phyloP scores from a whole-genome alignment of 2,797 vertebrate genomes.

The Anguilla marmorata region DNA sequence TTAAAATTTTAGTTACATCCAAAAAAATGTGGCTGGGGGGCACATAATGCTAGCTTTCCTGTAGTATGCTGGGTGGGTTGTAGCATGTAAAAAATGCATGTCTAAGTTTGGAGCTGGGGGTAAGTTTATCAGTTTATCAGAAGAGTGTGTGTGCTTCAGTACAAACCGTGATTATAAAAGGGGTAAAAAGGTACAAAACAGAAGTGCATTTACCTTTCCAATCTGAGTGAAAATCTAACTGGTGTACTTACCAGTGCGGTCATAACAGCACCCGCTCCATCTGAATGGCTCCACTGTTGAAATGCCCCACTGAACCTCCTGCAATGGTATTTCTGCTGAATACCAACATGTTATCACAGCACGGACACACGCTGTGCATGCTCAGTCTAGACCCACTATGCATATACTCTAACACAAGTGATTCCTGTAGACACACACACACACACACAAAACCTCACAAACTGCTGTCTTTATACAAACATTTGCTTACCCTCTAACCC shows the following conservation, averaged over 20 bases:
- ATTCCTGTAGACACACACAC: neutral
- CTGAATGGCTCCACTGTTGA: neutral
- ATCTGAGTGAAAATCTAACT: neutral
- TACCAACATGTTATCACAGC: neutral
- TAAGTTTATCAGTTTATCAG: neutral
- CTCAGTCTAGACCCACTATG: neutral
- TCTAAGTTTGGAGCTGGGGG: neutral
- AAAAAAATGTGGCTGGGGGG: neutral
- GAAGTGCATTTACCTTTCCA: neutral
- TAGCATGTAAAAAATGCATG: too few species aligned
- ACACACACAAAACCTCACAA: neutral
- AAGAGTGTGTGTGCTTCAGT: neutral
- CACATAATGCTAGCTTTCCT: neutral
- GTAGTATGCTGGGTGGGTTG: too few species aligned
- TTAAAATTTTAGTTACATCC: neutral
- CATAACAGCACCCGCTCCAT: neutral
- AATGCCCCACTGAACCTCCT: constrained; percentile 67
- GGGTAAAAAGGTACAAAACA: neutral
- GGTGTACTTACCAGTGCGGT: constrained; percentile 9
- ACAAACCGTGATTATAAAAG: neutral
- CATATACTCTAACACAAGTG: neutral
- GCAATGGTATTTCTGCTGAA: constrained; percentile 34
- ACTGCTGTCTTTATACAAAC: constrained; percentile 20
- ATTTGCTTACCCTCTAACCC: constrained; percentile 57
- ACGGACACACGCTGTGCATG: neutral